Evolutionary conservation across 2,797 vertebrate genomes (phyloP).

Genomic region (Urophycis tenuis): DNA sequence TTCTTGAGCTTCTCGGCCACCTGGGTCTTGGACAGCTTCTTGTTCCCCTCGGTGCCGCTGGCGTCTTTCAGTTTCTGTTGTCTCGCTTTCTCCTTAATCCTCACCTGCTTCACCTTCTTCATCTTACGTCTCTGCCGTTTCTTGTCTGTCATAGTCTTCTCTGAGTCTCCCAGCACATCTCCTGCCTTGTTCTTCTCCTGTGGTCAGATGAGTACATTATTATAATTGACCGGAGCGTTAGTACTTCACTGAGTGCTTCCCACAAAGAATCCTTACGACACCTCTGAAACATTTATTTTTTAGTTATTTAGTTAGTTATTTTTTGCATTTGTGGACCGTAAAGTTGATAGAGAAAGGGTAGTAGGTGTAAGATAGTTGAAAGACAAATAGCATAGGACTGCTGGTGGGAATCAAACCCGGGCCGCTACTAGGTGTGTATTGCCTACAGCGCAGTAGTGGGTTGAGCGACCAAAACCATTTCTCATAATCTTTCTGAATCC

Average conservation of each 20-base stretch:
- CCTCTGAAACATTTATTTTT: no score
- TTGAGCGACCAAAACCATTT: not conserved
- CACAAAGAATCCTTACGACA: no score
- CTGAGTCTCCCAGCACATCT: slow-evolving; percentile 76
- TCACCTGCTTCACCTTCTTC: slow-evolving; percentile 77
- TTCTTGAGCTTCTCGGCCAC: slow-evolving; percentile 74
- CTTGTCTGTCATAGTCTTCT: slow-evolving; percentile 89
- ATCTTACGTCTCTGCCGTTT: slow-evolving; percentile 86
- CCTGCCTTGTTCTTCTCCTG: slow-evolving; percentile 89
- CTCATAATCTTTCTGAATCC: not conserved
- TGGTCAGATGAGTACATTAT: slow-evolving; percentile 27
- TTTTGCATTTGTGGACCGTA: no score
- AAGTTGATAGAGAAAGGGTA: no score
- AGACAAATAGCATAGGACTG: not conserved
- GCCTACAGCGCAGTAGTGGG: not conserved
- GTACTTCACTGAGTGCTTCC: not conserved
- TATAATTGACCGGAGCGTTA: not conserved
- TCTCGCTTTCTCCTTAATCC: slow-evolving; percentile 76
- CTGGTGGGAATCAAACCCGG: no score
- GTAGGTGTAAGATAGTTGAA: not conserved
- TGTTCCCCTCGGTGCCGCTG: slow-evolving; percentile 54
- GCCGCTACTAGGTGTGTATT: not conserved
- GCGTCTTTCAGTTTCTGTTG: slow-evolving; percentile 77
- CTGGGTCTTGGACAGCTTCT: slow-evolving; percentile 70
- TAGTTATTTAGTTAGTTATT: no score